A percentile compares a stretch with the other conserved stretches of the same genome.
phyloP scores from a whole-genome alignment of 2,888 invertebrate genomes.

The Calameuta idolon region DNA sequence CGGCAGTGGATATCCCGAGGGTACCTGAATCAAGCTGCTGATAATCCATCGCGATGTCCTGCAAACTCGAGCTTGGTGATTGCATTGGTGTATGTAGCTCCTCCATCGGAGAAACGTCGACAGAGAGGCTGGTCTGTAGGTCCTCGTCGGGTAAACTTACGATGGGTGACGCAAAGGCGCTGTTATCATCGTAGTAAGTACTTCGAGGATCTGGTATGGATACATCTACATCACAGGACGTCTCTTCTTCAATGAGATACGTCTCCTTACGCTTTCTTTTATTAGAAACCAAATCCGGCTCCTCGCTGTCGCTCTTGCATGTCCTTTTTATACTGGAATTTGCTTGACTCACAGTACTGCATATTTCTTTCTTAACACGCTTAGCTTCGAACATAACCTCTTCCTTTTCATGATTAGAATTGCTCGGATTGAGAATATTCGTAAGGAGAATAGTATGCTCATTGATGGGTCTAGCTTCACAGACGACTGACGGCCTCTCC shows the following conservation, averaged over 20 bases:
- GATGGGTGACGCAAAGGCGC: conserved; percentile 6
- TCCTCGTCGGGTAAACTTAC: conserved; percentile 18
- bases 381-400: not conserved
- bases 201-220: conserved; percentile 11
- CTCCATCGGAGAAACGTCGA: conserved; percentile 5
- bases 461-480: not conserved
- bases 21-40: conserved; percentile 34
- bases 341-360: not conserved
- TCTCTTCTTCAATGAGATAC: not conserved
- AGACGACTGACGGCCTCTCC: not conserved
- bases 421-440: not conserved
- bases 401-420: not conserved
- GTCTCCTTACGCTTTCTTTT: conserved; percentile 23
- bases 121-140: conserved; percentile 3
- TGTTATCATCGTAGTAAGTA: conserved; percentile 18
- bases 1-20: conserved; percentile 29
- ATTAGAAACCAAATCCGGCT: conserved; percentile 1
- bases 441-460: not conserved
- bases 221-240: conserved; percentile 1
- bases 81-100: conserved; percentile 12
- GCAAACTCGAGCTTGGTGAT: conserved; percentile 34
- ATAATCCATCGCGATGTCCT: conserved; percentile 36
- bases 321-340: conserved; percentile 15
- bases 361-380: not conserved
- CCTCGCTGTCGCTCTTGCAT: not conserved